Base-by-base conservation (phyloP, 2,888 invertebrate genomes). In the Cryptocephalus moraei region DNA sequence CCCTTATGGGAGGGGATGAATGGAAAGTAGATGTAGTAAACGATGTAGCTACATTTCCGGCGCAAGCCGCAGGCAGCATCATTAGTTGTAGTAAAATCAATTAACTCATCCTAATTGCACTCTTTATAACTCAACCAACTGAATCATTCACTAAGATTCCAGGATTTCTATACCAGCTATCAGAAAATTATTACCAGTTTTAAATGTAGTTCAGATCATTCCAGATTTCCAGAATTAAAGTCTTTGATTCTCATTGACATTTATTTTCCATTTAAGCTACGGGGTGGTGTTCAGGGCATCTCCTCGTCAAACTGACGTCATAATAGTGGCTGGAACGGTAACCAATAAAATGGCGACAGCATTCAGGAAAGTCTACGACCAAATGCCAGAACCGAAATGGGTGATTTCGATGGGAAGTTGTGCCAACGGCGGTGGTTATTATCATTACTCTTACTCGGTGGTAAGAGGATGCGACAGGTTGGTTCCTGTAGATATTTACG, bases 401-500 rank as follows among this genome's bases (percentile, higher is more conserved):
- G 85, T 86, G 1, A 79, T 86, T 59, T 83, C 83, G 1, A 86
- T 86, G 84, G 85, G 85, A 8, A 82, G 82, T 56, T 86, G 85
- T 71, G 84, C 85, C 32, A 85, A 86, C 67, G 84, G 84, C 11
- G 84, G 85, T 13, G 85, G 84, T 11, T 86, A 86, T 65, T 86
- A 86, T 65, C 84, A 86, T 65, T 86, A 86, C 65, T 82, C 85
- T 0, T 86, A 86, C 64, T 76, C 83, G 10, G 85, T 86, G 8
- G 81, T 86, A 1, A 58, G 88, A 56, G 89, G 89, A 10, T 86
- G 85, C 65, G 87, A 90, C 66, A 74, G 86, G 50, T 79, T 88
- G 53, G 77, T 88, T 55, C 88, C 88, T 36, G 85, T 89, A 48
- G 92, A 93, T 67, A 86, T 93, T 57, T 93, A 93, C 68, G 90